Base-by-base conservation (phyloP, 2,797 vertebrate genomes). In the Diplodus puntazzo region DNA sequence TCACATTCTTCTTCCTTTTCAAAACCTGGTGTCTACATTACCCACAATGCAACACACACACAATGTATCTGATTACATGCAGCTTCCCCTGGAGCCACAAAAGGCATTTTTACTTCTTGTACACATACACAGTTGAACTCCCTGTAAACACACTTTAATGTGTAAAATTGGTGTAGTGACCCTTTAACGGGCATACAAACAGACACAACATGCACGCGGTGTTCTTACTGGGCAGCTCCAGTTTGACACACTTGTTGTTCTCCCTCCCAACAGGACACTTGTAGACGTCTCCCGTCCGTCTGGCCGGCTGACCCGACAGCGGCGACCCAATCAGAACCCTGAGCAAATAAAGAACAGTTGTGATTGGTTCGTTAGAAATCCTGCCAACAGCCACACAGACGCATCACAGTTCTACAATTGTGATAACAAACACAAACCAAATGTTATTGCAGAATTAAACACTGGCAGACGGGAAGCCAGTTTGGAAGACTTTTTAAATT, bases 301-400 rank as follows among this genome's bases (percentile, higher is more conserved):
- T 96, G 13, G 94, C 83, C 18, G 98, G 98, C 61, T 99, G 98
- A 27, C 98, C 98, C 67, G 95, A 95, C 84, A 98, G 88, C 0
- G 98, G 98, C 54, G 98, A 98, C 72, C 98, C 98, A 93, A 99
- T 97, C 73, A 99, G 96, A 69, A 99, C 95, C 98, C 98, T 99
- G 69, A 11, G 75, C n/a, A 85, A 80, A 59, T 11, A 80, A 70
- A 59, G 2, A 68, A 34, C 0, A 60, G 21, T 68, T 46, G 52
- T 9, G 49, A 53, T 57, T 76, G 45, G 76, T 42, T 34, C 16
- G 30, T 79, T 77, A 23, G 77, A 71, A 77, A 79, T 34, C 11
- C 20, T 61, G 61, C 79, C 74, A 78, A 83, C 73, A 86, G 73
- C 73, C 68, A 84, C 80, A 71, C 20, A 62, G 21, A 55, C 71